Base-by-base conservation (phyloP, 2,797 vertebrate species). In the Balearica regulorum region DNA sequence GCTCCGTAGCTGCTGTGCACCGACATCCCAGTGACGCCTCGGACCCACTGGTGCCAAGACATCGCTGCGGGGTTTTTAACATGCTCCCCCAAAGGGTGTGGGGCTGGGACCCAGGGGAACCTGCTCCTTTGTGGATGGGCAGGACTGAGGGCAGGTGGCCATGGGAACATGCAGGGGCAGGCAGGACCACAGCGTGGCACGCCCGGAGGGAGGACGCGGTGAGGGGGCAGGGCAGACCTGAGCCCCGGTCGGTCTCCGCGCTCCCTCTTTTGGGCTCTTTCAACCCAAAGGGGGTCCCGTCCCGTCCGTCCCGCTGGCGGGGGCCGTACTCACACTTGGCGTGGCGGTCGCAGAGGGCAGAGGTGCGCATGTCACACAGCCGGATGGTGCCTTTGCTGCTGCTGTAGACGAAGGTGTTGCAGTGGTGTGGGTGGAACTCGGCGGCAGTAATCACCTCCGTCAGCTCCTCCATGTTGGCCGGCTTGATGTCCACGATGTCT, bases 401-500 rank as follows among this genome's bases (percentile, higher is more conserved):
- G 98, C 99, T 99, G 98, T 99, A 99, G 95, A 99, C 99, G 5
- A 99, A 99, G 61, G 99, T 99, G 98, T 99, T 99, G 98, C 99
- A 99, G 90, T 99, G 99, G 95, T 99, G 99, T 0, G 99, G 99
- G 96, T 99, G 99, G 95, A 99, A 99, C 97, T 99, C 99, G 0
- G 99, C 99, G 0, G 99, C 99, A 0, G 99, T 99, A 98, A 99
- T 99, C 97, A 99, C 99, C 97, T 99, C 99, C 0, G 99, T 99
- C 98, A 99, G 98, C 97, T 99, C 99, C 98, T 99, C 99, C 99
- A 99, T 99, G 98, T 99, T 99, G 96, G 99, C 98, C 0, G 99
- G 99, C 89, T 99, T 99, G 90, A 99, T 99, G 98, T 99, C 99
- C 79, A 99, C 99, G 22, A 99, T 99, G 97, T 99, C 99, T 99